phyloP scores from a whole-genome alignment of 2,113 vertebrate genomes.

The Pandion haliaetus region DNA sequence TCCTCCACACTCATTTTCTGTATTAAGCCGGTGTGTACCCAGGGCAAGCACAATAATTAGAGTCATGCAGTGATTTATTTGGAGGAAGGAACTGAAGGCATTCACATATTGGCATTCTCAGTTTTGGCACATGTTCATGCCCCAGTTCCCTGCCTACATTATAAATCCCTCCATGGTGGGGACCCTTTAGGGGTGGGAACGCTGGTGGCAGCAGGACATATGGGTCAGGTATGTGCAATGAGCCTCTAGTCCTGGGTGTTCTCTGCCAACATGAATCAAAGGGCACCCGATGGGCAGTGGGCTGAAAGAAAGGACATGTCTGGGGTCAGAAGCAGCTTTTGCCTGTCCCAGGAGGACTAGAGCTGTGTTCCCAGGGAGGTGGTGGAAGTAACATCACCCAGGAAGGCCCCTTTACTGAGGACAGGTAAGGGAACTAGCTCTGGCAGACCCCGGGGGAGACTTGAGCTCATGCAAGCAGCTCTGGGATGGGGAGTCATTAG shows the following conservation, averaged over 20 bases:
- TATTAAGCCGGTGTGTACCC: slow-evolving; percentile 43
- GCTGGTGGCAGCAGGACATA: accelerated
- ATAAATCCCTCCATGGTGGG: neutral
- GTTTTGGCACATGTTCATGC: neutral
- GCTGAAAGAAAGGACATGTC: neutral
- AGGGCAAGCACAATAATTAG: slow-evolving; percentile 53
- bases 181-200: neutral
- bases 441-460: neutral
- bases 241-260: accelerated
- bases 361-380: neutral
- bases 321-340: neutral
- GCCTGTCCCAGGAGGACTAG: neutral
- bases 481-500: accelerated
- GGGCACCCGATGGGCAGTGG: accelerated
- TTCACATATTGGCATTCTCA: neutral
- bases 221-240: neutral
- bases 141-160: neutral
- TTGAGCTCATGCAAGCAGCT: neutral
- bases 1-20: slow-evolving; percentile 26
- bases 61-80: slow-evolving; percentile 14
- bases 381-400: neutral
- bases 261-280: neutral
- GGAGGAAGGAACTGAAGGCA: neutral
- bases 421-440: neutral
- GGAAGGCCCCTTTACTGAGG: neutral